Percentiles rank a stretch among this genome's conserved stretches.
These are phyloP conservation scores for Heteromurus nitidus DNA, from an alignment of 2,888 invertebrate genomes.

Conservation along the genomic window DNA sequence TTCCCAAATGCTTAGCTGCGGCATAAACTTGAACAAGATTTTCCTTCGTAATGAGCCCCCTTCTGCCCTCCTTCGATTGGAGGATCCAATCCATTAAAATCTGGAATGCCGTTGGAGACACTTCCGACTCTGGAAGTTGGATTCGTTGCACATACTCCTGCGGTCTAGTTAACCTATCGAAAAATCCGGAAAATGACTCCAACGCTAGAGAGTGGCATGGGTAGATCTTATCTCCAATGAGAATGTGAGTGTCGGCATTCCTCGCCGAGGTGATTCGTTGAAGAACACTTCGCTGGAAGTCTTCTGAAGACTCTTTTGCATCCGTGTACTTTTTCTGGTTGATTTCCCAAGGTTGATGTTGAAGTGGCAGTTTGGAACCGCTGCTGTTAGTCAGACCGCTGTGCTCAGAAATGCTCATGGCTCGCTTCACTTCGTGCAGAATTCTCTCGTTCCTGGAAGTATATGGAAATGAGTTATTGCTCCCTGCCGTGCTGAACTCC, in stretches of 20 bases:
- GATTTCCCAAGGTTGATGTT: constrained; percentile 16
- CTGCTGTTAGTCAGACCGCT: not conserved
- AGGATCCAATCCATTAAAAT: constrained; percentile 72
- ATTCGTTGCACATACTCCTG: constrained; percentile 59
- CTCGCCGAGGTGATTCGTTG: constrained; percentile 61
- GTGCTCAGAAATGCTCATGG: constrained; percentile 30
- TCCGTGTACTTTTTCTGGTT: constrained; percentile 32
- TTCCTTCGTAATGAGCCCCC: constrained; percentile 51
- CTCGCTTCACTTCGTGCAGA: constrained; percentile 33
- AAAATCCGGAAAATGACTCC: constrained; percentile 68
- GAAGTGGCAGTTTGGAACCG: not conserved
- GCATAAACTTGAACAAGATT: constrained; percentile 67
- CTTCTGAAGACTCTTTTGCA: constrained; percentile 43
- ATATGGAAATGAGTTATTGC: not conserved
- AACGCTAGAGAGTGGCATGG: constrained; percentile 70
- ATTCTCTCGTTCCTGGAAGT: constrained; percentile 29
- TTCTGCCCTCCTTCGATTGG: constrained; percentile 51
- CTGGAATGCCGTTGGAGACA: constrained; percentile 64
- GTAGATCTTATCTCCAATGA: constrained; percentile 67
- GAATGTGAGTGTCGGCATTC: constrained; percentile 69
- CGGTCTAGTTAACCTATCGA: constrained; percentile 68
- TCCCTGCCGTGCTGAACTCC: constrained; percentile 3
- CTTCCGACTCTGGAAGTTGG: constrained; percentile 66
- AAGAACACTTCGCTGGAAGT: constrained; percentile 64
- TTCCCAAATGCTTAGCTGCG: constrained; percentile 63